Percentiles rank a stretch among this genome's conserved stretches.
Conservation (phyloP, 2,888 invertebrate genomes). For the Geophilus truncorum region DNA sequence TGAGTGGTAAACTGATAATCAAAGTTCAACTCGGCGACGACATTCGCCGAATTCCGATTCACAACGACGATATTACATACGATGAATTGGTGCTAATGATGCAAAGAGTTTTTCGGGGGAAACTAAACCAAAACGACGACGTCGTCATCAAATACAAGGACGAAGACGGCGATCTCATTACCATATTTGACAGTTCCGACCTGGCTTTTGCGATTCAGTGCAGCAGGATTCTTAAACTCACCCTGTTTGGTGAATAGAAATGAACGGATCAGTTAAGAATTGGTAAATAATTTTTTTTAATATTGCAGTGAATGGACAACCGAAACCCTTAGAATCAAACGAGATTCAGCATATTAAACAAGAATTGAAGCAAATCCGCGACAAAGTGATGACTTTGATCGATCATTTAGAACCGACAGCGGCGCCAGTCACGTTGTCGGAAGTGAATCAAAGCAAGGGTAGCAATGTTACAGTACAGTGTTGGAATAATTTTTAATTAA, state of each 20-base stretch:
- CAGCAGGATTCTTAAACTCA: slow-evolving; percentile 60
- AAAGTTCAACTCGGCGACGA: slow-evolving; percentile 61
- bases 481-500: too few relatives aligned
- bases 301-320: slow-evolving; percentile 48
- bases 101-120: slow-evolving; percentile 63
- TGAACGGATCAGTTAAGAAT: slow-evolving; percentile 19
- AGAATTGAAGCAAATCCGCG: slow-evolving; percentile 55
- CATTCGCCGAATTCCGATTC: slow-evolving; percentile 63
- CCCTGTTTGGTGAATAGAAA: slow-evolving; percentile 53
- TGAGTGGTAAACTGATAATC: slow-evolving; percentile 45
- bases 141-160: slow-evolving; percentile 66
- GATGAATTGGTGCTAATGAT: slow-evolving; percentile 66
- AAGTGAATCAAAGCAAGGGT: too few relatives aligned
- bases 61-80: slow-evolving; percentile 67
- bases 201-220: slow-evolving; percentile 64
- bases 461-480: too few relatives aligned
- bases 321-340: slow-evolving; percentile 46
- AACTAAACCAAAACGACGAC: slow-evolving; percentile 60
- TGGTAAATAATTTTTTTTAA: slow-evolving; percentile 14
- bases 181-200: slow-evolving; percentile 65
- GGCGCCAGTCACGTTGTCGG: too few relatives aligned
- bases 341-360: slow-evolving; percentile 53
- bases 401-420: slow-evolving; percentile 54
- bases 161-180: slow-evolving; percentile 67
- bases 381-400: slow-evolving; percentile 57